Percentiles rank a stretch among this genome's conserved stretches.
These are phyloP conservation scores for Rosalia funebris DNA, from an alignment of 2,888 invertebrate species.

Conservation along the genomic window DNA sequence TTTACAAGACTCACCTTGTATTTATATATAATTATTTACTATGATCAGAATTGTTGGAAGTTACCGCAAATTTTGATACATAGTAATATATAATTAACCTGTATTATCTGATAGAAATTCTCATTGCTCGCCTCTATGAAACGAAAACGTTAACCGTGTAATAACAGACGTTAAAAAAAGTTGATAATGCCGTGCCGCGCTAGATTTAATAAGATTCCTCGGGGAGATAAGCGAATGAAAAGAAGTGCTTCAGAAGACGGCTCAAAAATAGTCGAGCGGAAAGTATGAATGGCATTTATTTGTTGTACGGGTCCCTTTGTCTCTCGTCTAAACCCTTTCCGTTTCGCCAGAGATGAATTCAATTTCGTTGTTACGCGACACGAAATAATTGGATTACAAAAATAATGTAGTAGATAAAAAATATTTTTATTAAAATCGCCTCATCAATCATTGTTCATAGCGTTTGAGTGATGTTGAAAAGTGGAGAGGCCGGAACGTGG, in stretches of 20 bases:
- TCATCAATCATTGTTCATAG: conserved; percentile 19
- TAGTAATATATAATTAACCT: too few species aligned
- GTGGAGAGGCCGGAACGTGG: conserved; percentile 11
- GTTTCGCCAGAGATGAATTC: conserved; percentile 3
- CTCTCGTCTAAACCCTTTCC: neutral
- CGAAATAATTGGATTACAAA: conserved; percentile 12
- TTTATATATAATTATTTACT: too few species aligned
- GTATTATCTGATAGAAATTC: too few species aligned
- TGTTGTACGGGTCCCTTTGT: neutral
- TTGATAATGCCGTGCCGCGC: neutral
- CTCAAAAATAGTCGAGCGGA: conserved; percentile 6
- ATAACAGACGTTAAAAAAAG: neutral
- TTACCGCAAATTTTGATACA: too few species aligned
- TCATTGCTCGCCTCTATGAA: too few species aligned
- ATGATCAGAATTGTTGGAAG: too few species aligned
- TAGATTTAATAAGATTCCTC: conserved; percentile 1
- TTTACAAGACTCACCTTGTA: too few species aligned
- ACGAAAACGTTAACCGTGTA: too few species aligned
- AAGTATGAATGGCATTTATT: conserved; percentile 7
- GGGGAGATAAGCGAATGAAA: neutral
- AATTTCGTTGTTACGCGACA: neutral
- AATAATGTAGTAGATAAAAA: conserved; percentile 1
- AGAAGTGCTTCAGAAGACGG: neutral
- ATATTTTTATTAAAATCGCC: conserved; percentile 14
- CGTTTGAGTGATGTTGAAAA: conserved; percentile 18